Evolutionary conservation across 2,888 invertebrate species (phyloP).

Genomic region (Biston stratarius): DNA sequence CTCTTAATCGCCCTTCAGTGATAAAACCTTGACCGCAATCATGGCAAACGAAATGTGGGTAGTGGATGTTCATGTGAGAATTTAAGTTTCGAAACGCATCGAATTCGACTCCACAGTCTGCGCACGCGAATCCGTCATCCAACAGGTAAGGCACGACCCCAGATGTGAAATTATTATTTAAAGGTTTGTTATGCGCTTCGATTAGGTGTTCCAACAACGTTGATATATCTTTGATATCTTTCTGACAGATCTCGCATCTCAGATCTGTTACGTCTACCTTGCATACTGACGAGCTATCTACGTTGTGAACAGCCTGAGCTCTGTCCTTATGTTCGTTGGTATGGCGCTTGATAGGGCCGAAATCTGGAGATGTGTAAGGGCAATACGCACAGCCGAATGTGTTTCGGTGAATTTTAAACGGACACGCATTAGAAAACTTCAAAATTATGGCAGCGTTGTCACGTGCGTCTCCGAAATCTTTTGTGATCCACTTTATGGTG

Average conservation of each 20-base stretch:
- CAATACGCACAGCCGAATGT: constrained; percentile 71
- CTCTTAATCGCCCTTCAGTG: constrained; percentile 27
- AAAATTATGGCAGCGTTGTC: constrained; percentile 57
- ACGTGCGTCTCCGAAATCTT: constrained; percentile 33
- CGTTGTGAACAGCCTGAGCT: constrained; percentile 7
- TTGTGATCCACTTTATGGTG: constrained; percentile 31
- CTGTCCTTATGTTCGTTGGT: constrained; percentile 13
- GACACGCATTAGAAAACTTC: constrained; percentile 72
- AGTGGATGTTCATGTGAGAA: constrained; percentile 67
- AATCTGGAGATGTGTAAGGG: constrained; percentile 38
- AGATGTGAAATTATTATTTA: constrained; percentile 1
- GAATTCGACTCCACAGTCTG: constrained; percentile 25
- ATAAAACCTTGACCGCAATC: constrained; percentile 50
- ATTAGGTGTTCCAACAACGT: constrained; percentile 31
- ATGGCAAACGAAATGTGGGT: constrained; percentile 62
- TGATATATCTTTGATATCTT: constrained; percentile 14
- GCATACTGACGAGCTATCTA: not conserved
- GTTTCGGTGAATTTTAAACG: constrained; percentile 73
- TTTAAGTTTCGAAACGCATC: constrained; percentile 35
- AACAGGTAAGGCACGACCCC: constrained; percentile 35
- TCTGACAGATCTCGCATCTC: constrained; percentile 35
- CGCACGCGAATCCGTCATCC: constrained; percentile 31
- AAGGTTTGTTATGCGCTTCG: constrained; percentile 31
- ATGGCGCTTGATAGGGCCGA: constrained; percentile 11
- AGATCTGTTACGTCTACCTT: constrained; percentile 36